Evolutionary conservation across 2,888 invertebrate genomes (phyloP), one percentile per base, ranked within the genome.

Genomic region (Druceiella hillmani): DNA sequence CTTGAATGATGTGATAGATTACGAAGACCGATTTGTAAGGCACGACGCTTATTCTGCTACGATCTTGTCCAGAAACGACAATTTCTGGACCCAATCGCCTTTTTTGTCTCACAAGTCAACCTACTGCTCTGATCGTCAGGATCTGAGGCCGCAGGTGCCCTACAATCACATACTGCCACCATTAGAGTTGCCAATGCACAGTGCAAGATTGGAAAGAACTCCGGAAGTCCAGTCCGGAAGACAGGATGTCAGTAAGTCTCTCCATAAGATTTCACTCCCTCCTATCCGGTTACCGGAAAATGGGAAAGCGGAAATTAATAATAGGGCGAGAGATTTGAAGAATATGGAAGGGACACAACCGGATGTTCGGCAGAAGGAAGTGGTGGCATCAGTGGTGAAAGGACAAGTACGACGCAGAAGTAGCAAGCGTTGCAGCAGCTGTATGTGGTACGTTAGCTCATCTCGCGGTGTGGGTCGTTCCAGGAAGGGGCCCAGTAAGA

Each of bases 101-200:
- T n/a, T n/a, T n/a, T n/a, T n/a, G n/a, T n/a, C n/a, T n/a, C n/a
- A n/a, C 44, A 52, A 55, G 32, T 56, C 64, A 7, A 51, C 55
- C 42, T 54, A 58, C 15, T 54, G 57, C 44, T 44, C 50, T 25
- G 52, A 52, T 39, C 45, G 38, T 30, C 56, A 53, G 15, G 48
- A 45, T 35, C 48, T 53, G 30, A 56, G 60, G 11, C 53, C 63
- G 3, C 36, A 56, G 9, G 43, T 60, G 4, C 63, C 61, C 1
- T 59, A 58, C 49, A 51, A 55, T 38, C 55, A 56, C 33, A 58
- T 57, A 17, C 52, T 69, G 31, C 69, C 69, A 2, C 69, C 67
- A 28, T 52, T 68, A 30, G 57, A 51, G 15, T 45, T 64, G 41
- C 66, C 66, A 35, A 45, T 11, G 48, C 47, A 27, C 27, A 6